Evolutionary conservation across 2,888 invertebrate species (phyloP).

Genomic region (Pilophorus perplexus): DNA sequence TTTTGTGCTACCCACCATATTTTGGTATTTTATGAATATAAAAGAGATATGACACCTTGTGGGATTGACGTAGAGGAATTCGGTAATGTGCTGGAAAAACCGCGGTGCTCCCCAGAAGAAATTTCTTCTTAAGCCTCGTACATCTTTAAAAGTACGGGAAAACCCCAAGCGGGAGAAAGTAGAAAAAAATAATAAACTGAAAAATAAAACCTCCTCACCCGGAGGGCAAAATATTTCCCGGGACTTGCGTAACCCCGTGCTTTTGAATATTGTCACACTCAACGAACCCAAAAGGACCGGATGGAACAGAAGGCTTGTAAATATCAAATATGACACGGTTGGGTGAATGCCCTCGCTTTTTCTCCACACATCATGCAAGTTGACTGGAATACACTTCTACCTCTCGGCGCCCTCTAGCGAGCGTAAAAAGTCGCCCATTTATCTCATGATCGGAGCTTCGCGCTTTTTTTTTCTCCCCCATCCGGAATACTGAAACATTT

Average conservation of each 20-base stretch:
- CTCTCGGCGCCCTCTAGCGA: slow-evolving; percentile 8
- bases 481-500: slow-evolving; percentile 16
- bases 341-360: slow-evolving; percentile 32
- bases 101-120: too few relatives aligned
- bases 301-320: slow-evolving; percentile 29
- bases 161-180: too few relatives aligned
- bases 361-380: slow-evolving; percentile 21
- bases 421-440: slow-evolving; percentile 14
- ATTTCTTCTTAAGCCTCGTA: too few relatives aligned
- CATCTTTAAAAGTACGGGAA: too few relatives aligned
- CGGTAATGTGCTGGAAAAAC: too few relatives aligned
- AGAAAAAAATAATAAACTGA: too few relatives aligned
- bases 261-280: slow-evolving; percentile 21
- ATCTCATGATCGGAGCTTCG: slow-evolving; percentile 19
- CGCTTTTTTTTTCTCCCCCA: not conserved
- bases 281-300: slow-evolving; percentile 18
- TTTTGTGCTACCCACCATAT: too few relatives aligned
- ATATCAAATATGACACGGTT: slow-evolving; percentile 32
- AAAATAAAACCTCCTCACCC: too few relatives aligned
- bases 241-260: slow-evolving; percentile 1
- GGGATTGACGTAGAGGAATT: too few relatives aligned
- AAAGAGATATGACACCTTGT: too few relatives aligned
- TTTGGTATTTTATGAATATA: too few relatives aligned
- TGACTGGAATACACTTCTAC: slow-evolving; percentile 7
- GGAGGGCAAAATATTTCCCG: not conserved